Evolutionary conservation across 2,888 invertebrate genomes (phyloP), one percentile per base, ranked within the genome.

Genomic region (Cheilosia grossa): DNA sequence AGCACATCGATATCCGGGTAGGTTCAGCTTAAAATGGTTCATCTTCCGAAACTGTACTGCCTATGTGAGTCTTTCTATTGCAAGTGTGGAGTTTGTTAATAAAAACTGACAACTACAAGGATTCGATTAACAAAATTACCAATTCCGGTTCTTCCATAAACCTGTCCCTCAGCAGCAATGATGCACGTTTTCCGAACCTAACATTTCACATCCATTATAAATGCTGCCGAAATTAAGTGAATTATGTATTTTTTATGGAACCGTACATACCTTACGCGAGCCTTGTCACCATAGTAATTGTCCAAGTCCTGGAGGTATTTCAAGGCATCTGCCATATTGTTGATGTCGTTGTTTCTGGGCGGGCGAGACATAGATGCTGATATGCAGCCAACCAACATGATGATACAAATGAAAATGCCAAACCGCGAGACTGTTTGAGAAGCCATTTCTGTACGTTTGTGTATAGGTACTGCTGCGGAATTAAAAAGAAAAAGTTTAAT

Each of bases 191-290:
- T 4, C 92, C 92, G 63, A 91, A 92, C 40, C 92, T 90, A 72
- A 75, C 54, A 56, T 17, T 42, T 15, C 17, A 19, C 30, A 42
- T 42, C 3, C 42, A 1, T 30, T 40, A 13, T 4, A 33, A 37
- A n/a, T 4, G 9, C 4, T 58, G 13, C 2, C n/a, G 2, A 33
- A 15, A 33, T 47, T 1, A 21, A 47, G n/a, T 2, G 2, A 27
- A 44, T n/a, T 17, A 4, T 9, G 10, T 15, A 10, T n/a, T n/a
- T n/a, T n/a, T n/a, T n/a, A n/a, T n/a, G 2, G 9, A 37, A 40
- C 7, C 72, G 70, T 92, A 95, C 95, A 95, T 93, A 95, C 95
- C 95, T 93, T 69, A 95, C 95, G 91, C 95, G 93, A 88, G 95
- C 93, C 88, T 94, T 93, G 87, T 95, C 95, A 2, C 94, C 94